Conservation (phyloP, 2,888 invertebrate genomes). For the Chloroclystis v-ata region DNA sequence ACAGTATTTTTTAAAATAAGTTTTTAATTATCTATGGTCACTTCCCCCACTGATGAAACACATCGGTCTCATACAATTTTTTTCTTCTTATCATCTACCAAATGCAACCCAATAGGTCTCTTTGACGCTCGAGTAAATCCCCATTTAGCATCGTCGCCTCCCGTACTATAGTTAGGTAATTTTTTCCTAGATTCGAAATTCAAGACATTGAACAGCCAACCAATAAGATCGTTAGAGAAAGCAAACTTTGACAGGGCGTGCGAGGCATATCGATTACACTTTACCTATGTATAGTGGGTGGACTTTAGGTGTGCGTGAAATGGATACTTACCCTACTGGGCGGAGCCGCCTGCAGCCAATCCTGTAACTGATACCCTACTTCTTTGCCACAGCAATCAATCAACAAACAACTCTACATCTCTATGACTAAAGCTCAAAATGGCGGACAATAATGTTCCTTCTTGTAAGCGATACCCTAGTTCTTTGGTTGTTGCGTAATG, state of each 20-base stretch:
- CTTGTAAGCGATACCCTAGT: constrained; percentile 72
- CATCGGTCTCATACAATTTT: too few relatives aligned
- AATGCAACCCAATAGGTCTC: too few relatives aligned
- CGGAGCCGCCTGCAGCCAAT: constrained; percentile 70
- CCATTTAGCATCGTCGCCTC: too few relatives aligned
- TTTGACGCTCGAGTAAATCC: too few relatives aligned
- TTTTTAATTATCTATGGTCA: too few relatives aligned
- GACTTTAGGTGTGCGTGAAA: constrained; percentile 65
- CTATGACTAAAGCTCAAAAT: constrained; percentile 30
- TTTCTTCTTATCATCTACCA: too few relatives aligned
- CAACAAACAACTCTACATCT: constrained; percentile 30
- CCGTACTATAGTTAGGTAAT: too few relatives aligned
- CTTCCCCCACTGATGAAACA: too few relatives aligned
- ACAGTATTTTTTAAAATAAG: too few relatives aligned
- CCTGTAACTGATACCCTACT: constrained; percentile 75
- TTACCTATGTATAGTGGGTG: constrained; percentile 54
- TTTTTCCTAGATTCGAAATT: background rate
- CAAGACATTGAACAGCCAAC: background rate
- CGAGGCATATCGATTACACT: constrained; percentile 44
- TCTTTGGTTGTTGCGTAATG: constrained; percentile 39
- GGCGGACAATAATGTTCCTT: constrained; percentile 22
- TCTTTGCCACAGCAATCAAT: constrained; percentile 48
- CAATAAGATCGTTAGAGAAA: constrained; percentile 2
- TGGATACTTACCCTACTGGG: constrained; percentile 66
- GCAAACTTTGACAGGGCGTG: constrained; percentile 39